Base-by-base conservation (phyloP, 2,888 invertebrate genomes). In the Aphrophora alni region DNA sequence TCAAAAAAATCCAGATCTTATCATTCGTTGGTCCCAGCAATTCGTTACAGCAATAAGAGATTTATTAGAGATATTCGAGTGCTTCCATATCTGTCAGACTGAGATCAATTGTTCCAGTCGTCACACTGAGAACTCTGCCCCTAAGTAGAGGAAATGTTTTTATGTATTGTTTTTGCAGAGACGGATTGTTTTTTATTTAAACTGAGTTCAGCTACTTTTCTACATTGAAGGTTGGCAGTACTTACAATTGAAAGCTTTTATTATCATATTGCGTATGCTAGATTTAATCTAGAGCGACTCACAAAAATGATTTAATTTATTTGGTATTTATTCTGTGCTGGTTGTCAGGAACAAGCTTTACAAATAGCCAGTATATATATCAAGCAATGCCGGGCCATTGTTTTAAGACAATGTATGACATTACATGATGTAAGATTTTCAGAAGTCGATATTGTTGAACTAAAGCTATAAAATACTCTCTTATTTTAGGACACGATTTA, bases 221-320 rank as follows among this genome's bases (percentile, higher is more conserved):
- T 14, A 59, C 21, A 14, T 59, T 2, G 21, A n/a, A n/a, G 59
- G 21, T 5, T 21, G 21, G 59, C 59, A 59, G 21, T 59, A 21
- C 59, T 21, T 21, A 59, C 59, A 59, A 59, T 59, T 59, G 59
- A 59, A 59, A 59, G 59, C 21, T 59, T 59, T 4, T 59, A 59
- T 59, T 21, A 14, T 44, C 44, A 44, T 44, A 44, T 17, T 10
- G 10, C 17, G 59, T 21, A n/a, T 5, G 59, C n/a, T 59, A 59
- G 59, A 59, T 59, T 59, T 59, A 59, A 59, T 59, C 59, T 59
- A 59, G 59, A 59, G 21, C 21, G 21, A 21, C 21, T n/a, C 59
- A 21, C 59, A 59, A 59, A 59, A 59, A 59, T 59, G 59, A 59
- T 59, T 59, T 21, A n/a, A 59, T 59, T 59, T 59, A 59, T 59